These are phyloP conservation scores for Gobionotothen gibberifrons DNA, from an alignment of 2,797 vertebrate species.

Conservation along the genomic window DNA sequence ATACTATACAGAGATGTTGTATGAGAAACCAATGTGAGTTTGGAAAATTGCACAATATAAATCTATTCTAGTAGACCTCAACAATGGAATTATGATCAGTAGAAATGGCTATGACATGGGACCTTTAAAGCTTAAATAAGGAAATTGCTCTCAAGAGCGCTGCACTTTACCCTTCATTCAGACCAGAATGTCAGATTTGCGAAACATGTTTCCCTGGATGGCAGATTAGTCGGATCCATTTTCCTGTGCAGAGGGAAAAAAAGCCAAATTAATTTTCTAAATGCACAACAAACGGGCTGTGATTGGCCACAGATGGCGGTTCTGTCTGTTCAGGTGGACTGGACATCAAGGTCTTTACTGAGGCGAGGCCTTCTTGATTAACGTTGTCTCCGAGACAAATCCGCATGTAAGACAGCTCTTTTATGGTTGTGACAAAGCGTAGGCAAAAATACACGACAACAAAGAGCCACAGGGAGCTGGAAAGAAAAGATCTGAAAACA, in stretches of 20 bases:
- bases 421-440: conserved; percentile 46
- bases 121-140: conserved; percentile 57
- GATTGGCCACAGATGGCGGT: conserved; percentile 24
- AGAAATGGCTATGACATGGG: too few relatives aligned
- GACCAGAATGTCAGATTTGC: conserved; percentile 46
- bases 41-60: too few relatives aligned
- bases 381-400: conserved; percentile 56
- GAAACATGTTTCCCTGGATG: conserved; percentile 36
- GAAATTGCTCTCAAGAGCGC: conserved; percentile 66
- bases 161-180: conserved; percentile 63
- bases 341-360: conserved; percentile 45
- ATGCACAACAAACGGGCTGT: conserved; percentile 14
- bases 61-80: too few relatives aligned
- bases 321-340: conserved; percentile 42
- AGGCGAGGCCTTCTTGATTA: conserved; percentile 48
- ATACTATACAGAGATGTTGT: too few relatives aligned
- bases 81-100: too few relatives aligned
- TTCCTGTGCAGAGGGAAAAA: conserved; percentile 25
- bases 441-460: conserved; percentile 46
- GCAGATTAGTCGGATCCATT: conserved; percentile 41
- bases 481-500: conserved; percentile 61
- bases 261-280: conserved; percentile 35
- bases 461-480: conserved; percentile 48
- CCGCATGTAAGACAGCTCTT: conserved; percentile 45
- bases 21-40: too few relatives aligned